phyloP scores from a whole-genome alignment of 2,797 vertebrate species.

The Borostomias antarcticus region DNA sequence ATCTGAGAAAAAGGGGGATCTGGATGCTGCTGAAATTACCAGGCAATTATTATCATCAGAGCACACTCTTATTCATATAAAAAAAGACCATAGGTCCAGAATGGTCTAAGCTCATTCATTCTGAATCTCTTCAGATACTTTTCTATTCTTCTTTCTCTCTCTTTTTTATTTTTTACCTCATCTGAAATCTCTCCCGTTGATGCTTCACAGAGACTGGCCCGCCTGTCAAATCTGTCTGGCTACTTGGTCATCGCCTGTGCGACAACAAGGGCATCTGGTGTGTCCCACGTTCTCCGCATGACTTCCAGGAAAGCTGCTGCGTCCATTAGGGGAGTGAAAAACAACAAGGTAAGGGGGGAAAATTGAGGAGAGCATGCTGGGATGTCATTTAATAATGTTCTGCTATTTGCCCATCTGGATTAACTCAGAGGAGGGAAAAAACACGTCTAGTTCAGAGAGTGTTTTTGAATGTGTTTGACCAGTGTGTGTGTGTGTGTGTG shows the following conservation, averaged over 20 bases:
- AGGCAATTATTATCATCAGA: slow-evolving; percentile 39
- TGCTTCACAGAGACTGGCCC: slow-evolving; percentile 51
- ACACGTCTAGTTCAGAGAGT: background rate
- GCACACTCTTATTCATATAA: slow-evolving; percentile 30
- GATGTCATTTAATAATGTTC: slow-evolving; percentile 20
- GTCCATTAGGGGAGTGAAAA: slow-evolving; percentile 4
- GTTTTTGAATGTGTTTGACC: background rate
- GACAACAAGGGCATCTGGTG: slow-evolving; percentile 35
- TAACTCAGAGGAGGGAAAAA: slow-evolving; percentile 18
- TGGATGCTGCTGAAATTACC: slow-evolving; percentile 43
- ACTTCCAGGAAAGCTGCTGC: slow-evolving; percentile 28
- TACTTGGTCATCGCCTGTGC: slow-evolving; percentile 27
- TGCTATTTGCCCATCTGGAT: slow-evolving; percentile 20
- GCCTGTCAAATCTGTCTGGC: slow-evolving; percentile 44
- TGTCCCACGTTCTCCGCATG: slow-evolving; percentile 7
- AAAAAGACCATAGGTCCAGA: slow-evolving; percentile 30
- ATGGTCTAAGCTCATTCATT: slow-evolving; percentile 19
- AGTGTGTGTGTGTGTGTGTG: no score
- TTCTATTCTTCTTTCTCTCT: background rate
- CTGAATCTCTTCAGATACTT: background rate
- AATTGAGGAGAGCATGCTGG: background rate
- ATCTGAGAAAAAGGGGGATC: slow-evolving; percentile 2
- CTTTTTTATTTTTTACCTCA: slow-evolving; percentile 43
- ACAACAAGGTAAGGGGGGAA: background rate
- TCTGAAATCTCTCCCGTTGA: slow-evolving; percentile 32